phyloP scores from a whole-genome alignment of 2,888 invertebrate species.

The Leptopilina myrica region DNA sequence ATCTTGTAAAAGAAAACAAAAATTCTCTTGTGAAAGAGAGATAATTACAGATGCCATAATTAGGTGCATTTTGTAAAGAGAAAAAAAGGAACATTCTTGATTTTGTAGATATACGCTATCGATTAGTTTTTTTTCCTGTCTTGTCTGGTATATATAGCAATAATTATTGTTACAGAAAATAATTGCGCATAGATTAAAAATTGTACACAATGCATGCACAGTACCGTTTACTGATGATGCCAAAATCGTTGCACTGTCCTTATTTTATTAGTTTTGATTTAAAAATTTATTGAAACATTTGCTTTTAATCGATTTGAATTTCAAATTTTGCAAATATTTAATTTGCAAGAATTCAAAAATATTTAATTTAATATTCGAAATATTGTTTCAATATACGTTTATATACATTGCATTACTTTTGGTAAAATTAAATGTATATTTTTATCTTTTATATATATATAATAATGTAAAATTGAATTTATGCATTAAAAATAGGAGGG shows the following conservation, averaged over 20 bases:
- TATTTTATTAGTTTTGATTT: not conserved
- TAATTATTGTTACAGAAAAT: slow-evolving; percentile 28
- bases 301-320: not conserved
- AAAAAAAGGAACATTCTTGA: slow-evolving; percentile 40
- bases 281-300: not conserved
- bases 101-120: slow-evolving; percentile 22
- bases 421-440: no score
- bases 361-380: no score
- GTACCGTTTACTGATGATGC: not conserved
- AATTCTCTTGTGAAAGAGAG: not conserved
- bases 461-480: no score
- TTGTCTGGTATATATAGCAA: slow-evolving; percentile 16
- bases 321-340: not conserved
- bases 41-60: slow-evolving; percentile 64
- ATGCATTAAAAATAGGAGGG: no score
- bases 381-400: no score
- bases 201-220: slow-evolving; percentile 27
- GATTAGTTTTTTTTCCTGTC: not conserved
- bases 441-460: no score
- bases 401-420: no score
- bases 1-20: not conserved
- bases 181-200: not conserved
- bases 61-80: slow-evolving; percentile 61
- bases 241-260: slow-evolving; percentile 35
- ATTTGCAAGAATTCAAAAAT: no score